Conservation (phyloP, 2,797 vertebrate species). For the Lacerta viridis region DNA sequence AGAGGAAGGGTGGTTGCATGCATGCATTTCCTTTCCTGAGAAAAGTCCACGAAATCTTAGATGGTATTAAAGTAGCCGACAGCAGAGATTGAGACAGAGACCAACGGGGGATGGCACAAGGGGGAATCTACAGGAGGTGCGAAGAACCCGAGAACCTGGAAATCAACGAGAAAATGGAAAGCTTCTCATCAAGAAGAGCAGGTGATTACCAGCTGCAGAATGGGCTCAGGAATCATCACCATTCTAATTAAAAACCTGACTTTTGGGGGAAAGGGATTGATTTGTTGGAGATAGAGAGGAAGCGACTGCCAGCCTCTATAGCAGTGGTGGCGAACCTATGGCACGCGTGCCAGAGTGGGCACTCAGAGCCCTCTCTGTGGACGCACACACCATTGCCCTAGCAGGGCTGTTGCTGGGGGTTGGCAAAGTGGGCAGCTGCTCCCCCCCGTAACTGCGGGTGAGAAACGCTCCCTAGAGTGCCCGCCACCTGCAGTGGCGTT, state of each 20-base stretch:
- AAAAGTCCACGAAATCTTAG: not conserved
- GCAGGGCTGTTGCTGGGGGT: too few species aligned
- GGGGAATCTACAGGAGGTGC: conserved; percentile 21
- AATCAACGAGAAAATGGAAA: not conserved
- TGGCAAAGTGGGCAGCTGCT: too few species aligned
- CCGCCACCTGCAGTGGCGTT: too few species aligned
- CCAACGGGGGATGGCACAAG: conserved; percentile 5
- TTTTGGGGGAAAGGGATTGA: not conserved
- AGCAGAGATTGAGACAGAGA: not conserved
- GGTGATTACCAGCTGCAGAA: conserved; percentile 17
- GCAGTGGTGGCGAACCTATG: too few species aligned
- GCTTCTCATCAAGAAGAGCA: not conserved
- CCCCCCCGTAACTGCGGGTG: too few species aligned
- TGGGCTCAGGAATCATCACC: not conserved
- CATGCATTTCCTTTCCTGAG: conserved; percentile 13
- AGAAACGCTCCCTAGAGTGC: too few species aligned
- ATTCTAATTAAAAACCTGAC: too few species aligned
- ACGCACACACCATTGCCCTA: accelerated
- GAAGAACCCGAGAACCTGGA: conserved; percentile 11
- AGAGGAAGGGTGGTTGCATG: conserved; percentile 10
- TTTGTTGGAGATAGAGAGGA: not conserved
- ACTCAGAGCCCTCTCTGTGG: too few species aligned
- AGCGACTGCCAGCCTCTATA: not conserved
- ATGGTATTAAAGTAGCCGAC: not conserved
- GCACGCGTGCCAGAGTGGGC: too few species aligned